Evolutionary conservation across 2,888 invertebrate species (phyloP), one percentile per base, ranked within the genome.

Genomic region (Timema cristinae): DNA sequence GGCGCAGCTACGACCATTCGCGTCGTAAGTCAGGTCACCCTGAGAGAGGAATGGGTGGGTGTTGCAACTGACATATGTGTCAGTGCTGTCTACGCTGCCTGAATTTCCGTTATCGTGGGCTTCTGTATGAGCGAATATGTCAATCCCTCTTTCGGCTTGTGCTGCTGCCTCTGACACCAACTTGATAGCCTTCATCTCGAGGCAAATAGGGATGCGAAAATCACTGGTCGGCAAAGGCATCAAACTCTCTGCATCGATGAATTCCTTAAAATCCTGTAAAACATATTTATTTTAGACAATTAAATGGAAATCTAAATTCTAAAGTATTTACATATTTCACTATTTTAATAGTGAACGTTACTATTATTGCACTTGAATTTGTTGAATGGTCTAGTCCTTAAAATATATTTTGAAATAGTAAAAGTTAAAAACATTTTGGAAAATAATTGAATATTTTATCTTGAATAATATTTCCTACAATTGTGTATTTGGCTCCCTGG

Each of bases 41-140:
- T 81, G 77, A 79, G 94, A 94, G 84, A 92, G 90, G 85, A 93
- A 95, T 80, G 95, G 95, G 86, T 96, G 95, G 80, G 97, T 96
- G 86, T 95, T 93, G 86, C 97, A 97, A 85, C 95, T 96, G 83
- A 95, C 95, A 85, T 95, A 97, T 77, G 97, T 97, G 84, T 97
- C 97, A 80, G 95, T 92, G 85, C 95, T 91, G 85, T 87, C 86
- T 73, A 86, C 84, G 81, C 84, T 84, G 59, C 84, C 84, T 66
- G 83, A 81, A 73, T 84, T 84, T 74, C 69, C 72, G 75, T 47
- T 74, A 75, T 71, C 75, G 75, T 63, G 74, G 75, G 69, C 52
- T 48, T 47, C 56, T 16, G 66, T 32, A 47, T 52, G 52, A 69
- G 73, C 54, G 69, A 75, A 16, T 69, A 72, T 72, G 71, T 71